A percentile compares a stretch with the other conserved stretches of the same genome.
Evolutionary conservation across 2,797 vertebrate species (phyloP).

Genomic region (Ctenochaetus hawaiiensis): DNA sequence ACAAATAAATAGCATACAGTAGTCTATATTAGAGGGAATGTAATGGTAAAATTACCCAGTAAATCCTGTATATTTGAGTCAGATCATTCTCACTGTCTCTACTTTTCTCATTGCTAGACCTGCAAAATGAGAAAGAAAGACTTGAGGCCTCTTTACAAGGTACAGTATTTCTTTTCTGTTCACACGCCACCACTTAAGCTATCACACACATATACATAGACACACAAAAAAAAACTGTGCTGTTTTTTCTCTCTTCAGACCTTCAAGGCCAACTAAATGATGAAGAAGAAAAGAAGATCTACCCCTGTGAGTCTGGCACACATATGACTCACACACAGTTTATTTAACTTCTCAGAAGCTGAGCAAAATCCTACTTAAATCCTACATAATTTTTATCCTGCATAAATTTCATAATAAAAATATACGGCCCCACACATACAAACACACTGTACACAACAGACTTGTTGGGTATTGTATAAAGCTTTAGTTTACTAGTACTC

Average conservation of each 20-base stretch:
- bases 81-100: not conserved
- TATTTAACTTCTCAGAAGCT: not conserved
- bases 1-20: not conserved
- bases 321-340: not conserved
- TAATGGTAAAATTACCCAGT: not conserved
- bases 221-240: not conserved
- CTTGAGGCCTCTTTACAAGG: conserved; percentile 6
- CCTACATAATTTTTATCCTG: not conserved
- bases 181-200: no score
- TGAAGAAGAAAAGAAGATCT: not conserved
- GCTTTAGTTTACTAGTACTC: not conserved
- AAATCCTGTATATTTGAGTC: no score
- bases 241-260: conserved; percentile 43
- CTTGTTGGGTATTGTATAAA: not conserved
- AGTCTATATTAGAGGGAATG: not conserved
- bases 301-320: conserved; percentile 47
- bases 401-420: conserved; percentile 8
- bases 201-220: not conserved
- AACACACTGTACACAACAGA: not conserved
- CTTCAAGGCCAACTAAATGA: not conserved
- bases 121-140: conserved; percentile 22
- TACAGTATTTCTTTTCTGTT: conserved; percentile 15
- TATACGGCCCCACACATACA: not conserved
- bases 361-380: not conserved
- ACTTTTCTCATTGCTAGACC: conserved; percentile 27